Percentiles rank a stretch among this genome's conserved stretches.
Conservation (phyloP, 2,888 invertebrate genomes). For the Caenorhabditis japonica region DNA sequence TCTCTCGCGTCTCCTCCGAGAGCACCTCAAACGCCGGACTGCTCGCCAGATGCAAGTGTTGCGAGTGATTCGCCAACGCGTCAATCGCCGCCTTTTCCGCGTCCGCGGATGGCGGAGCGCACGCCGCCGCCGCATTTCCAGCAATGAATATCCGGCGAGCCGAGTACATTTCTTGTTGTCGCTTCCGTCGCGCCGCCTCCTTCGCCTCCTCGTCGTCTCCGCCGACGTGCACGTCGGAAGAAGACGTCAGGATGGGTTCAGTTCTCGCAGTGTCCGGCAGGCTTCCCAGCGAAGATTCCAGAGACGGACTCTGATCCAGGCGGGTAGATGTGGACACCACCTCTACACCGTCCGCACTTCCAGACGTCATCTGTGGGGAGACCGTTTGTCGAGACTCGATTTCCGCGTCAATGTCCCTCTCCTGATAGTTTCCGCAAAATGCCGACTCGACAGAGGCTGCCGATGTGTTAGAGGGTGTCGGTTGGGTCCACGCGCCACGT, state of each 20-base stretch:
- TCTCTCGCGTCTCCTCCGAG: slow-evolving; percentile 71
- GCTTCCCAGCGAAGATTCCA: slow-evolving; percentile 57
- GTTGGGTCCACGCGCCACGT: slow-evolving; percentile 43
- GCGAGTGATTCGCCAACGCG: slow-evolving; percentile 68
- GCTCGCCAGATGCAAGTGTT: slow-evolving; percentile 67
- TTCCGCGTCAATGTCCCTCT: slow-evolving; percentile 74
- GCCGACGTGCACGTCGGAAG: slow-evolving; percentile 7
- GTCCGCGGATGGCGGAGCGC: slow-evolving; percentile 32
- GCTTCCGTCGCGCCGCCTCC: slow-evolving; percentile 48
- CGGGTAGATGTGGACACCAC: slow-evolving; percentile 25
- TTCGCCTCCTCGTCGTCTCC: slow-evolving; percentile 46
- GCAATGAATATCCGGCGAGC: slow-evolving; percentile 74
- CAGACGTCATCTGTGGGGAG: slow-evolving; percentile 42
- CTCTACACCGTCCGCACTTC: slow-evolving; percentile 36
- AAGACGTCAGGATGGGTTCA: slow-evolving; percentile 42
- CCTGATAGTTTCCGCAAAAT: slow-evolving; percentile 70
- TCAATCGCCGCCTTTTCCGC: slow-evolving; percentile 57
- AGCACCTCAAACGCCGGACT: slow-evolving; percentile 69
- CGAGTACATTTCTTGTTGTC: slow-evolving; percentile 68
- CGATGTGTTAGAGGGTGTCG: slow-evolving; percentile 46
- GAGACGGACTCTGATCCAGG: slow-evolving; percentile 60
- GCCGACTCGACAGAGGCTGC: slow-evolving; percentile 62
- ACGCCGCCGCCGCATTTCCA: slow-evolving; percentile 59
- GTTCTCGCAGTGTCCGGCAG: slow-evolving; percentile 58
- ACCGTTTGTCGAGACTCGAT: slow-evolving; percentile 63